phyloP scores from a whole-genome alignment of 1,140 invertebrate species.

The Drosophila rufa region DNA sequence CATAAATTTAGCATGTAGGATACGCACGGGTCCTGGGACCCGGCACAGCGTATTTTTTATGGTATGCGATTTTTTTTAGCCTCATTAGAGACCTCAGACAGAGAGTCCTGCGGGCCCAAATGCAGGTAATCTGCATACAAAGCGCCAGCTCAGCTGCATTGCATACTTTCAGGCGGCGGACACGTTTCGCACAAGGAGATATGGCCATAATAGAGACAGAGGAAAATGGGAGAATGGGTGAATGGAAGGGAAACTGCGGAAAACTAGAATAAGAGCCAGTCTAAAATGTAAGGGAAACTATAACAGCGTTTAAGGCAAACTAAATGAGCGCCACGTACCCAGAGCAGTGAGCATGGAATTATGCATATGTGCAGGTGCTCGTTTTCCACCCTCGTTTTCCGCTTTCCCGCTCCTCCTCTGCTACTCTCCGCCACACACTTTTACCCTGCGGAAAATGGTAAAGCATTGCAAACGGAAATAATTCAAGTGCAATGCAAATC shows the following conservation, averaged over 20 bases:
- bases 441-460: conserved; percentile 11
- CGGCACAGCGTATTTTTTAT: conserved; percentile 16
- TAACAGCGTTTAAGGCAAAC: conserved; percentile 76
- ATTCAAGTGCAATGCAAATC: conserved; percentile 82
- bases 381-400: conserved; percentile 3
- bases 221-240: conserved; percentile 16
- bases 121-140: conserved; percentile 77
- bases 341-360: conserved; percentile 59
- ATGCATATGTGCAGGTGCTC: conserved; percentile 61
- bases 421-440: background rate
- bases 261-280: conserved; percentile 1
- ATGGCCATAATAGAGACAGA: conserved; percentile 54
- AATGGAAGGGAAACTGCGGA: background rate
- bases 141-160: conserved; percentile 43
- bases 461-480: conserved; percentile 70
- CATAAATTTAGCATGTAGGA: conserved; percentile 73
- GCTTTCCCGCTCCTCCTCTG: conserved; percentile 2
- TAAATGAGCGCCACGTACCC: conserved; percentile 69
- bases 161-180: conserved; percentile 36
- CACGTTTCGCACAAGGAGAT: conserved; percentile 49
- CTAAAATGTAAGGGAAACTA: conserved; percentile 24
- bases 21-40: conserved; percentile 43
- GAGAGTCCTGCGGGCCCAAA: conserved; percentile 24
- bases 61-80: conserved; percentile 59
- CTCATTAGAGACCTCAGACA: conserved; percentile 62